These are phyloP conservation scores for Stratiomys singularior DNA, from an alignment of 2,888 invertebrate species.

Conservation along the genomic window DNA sequence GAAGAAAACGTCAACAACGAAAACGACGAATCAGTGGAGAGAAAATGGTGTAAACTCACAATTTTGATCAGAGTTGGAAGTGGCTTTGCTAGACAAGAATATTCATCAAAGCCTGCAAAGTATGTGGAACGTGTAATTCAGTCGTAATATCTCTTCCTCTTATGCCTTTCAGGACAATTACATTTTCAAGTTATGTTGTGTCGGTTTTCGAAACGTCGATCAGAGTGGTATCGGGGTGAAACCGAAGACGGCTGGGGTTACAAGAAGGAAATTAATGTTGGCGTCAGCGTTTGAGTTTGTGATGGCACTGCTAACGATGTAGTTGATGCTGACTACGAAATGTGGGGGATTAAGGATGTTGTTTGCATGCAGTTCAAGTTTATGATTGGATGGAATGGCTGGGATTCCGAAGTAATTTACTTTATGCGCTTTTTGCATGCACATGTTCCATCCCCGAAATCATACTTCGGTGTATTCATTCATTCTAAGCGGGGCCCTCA, in stretches of 20 bases:
- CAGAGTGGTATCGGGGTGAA: neutral
- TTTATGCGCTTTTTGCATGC: neutral
- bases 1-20: too few species aligned
- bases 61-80: neutral
- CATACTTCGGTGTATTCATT: neutral
- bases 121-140: conserved; percentile 29
- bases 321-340: neutral
- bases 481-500: neutral
- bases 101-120: conserved; percentile 17
- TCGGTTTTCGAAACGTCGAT: conserved; percentile 1
- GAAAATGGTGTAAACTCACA: too few species aligned
- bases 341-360: neutral
- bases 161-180: conserved; percentile 42
- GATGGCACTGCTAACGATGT: neutral
- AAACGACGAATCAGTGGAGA: too few species aligned
- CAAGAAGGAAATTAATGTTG: conserved; percentile 1
- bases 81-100: too few species aligned
- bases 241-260: neutral
- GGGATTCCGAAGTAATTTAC: neutral
- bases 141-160: conserved; percentile 39
- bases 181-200: conserved; percentile 33
- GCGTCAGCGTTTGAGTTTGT: neutral
- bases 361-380: conserved; percentile 15
- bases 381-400: neutral
- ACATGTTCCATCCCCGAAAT: neutral